These are phyloP conservation scores for Podiceps cristatus DNA, from an alignment of 2,113 vertebrate species.

Conservation along the genomic window DNA sequence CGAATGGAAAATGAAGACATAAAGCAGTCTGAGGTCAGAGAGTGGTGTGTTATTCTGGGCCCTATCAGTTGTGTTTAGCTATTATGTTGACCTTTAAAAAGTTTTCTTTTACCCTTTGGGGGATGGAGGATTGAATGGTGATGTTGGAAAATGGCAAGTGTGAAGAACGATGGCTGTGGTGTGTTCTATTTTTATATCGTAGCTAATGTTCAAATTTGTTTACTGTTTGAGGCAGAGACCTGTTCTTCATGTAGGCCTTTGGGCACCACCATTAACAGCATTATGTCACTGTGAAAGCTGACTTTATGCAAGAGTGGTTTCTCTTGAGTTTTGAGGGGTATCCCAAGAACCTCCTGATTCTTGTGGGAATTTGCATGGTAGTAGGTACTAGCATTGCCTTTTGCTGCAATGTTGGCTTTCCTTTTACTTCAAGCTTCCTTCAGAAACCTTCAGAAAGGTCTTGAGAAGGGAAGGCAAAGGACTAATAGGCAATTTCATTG, in stretches of 20 bases:
- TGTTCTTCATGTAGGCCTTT: background rate
- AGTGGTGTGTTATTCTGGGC: background rate
- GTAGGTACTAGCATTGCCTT: background rate
- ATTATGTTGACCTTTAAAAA: background rate
- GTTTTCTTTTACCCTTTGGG: background rate
- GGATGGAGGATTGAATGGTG: background rate
- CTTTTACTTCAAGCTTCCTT: background rate
- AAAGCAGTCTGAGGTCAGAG: background rate
- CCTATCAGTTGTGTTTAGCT: background rate
- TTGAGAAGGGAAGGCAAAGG: background rate
- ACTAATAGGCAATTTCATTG: background rate
- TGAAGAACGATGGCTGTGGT: background rate
- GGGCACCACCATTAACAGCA: background rate
- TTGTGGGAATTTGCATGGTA: background rate
- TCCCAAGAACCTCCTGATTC: background rate
- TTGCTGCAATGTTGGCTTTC: background rate
- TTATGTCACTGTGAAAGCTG: background rate
- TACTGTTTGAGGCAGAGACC: background rate
- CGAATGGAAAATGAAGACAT: background rate
- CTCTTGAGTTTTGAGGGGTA: background rate
- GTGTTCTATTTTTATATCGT: accelerated
- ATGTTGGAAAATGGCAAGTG: background rate
- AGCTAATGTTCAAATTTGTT: background rate
- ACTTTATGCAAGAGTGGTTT: background rate
- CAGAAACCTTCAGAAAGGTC: background rate